These are phyloP conservation scores for Columba livia DNA, from an alignment of 2,113 vertebrate species.

Conservation along the genomic window DNA sequence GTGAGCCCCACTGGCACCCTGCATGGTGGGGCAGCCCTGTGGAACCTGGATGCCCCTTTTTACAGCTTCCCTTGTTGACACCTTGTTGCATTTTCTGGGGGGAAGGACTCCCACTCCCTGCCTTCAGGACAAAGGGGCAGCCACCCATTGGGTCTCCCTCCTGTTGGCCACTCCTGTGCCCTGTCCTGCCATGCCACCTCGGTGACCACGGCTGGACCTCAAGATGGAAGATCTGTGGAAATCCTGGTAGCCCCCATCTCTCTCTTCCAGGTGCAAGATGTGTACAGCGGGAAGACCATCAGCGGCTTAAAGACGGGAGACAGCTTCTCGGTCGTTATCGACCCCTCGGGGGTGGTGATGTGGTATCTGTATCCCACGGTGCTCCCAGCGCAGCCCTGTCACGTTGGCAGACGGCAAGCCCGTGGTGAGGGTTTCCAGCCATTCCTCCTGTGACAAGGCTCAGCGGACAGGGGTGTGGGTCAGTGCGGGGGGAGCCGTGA, in stretches of 20 bases:
- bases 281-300: slow-evolving; percentile 70
- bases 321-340: slow-evolving; percentile 83
- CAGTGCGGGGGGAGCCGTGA: neutral
- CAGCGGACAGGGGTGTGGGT: fast-evolving
- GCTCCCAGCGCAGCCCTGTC: neutral
- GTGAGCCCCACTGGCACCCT: slow-evolving; percentile 46
- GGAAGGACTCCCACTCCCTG: neutral
- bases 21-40: neutral
- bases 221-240: neutral
- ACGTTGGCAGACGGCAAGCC: neutral
- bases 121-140: neutral
- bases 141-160: neutral
- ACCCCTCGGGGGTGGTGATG: slow-evolving; percentile 93
- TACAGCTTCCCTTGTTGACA: neutral
- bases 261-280: slow-evolving; percentile 75
- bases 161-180: neutral
- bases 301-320: slow-evolving; percentile 68
- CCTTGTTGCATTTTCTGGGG: neutral
- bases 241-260: neutral
- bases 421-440: fast-evolving
- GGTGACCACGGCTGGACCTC: neutral
- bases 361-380: slow-evolving; percentile 82
- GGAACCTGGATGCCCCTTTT: neutral
- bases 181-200: neutral
- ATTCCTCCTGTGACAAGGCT: neutral